phyloP scores from a whole-genome alignment of 2,888 invertebrate genomes.

The Aphidius colemani region DNA sequence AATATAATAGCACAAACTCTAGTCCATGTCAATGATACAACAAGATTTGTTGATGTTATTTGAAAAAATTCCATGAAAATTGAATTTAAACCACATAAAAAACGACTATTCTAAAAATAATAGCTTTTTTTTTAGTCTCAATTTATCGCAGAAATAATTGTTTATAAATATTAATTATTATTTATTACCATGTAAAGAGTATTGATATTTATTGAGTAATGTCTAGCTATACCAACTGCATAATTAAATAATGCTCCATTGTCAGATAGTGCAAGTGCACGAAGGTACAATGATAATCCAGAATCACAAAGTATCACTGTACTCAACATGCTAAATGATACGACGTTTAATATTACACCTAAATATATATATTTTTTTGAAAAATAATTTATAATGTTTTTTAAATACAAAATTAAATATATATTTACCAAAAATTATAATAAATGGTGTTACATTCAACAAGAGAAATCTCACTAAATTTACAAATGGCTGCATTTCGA shows the following conservation, averaged over 20 bases:
- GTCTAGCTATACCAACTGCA: conserved; percentile 51
- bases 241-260: conserved; percentile 55
- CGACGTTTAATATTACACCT: conserved; percentile 51
- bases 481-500: conserved; percentile 47
- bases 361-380: conserved; percentile 9
- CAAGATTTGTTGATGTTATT: conserved; percentile 56
- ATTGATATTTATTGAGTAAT: conserved; percentile 46
- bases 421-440: conserved; percentile 52
- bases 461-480: conserved; percentile 47
- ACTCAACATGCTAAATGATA: conserved; percentile 52
- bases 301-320: conserved; percentile 50
- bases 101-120: conserved; percentile 42
- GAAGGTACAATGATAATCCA: conserved; percentile 53
- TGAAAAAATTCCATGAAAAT: conserved; percentile 52
- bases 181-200: conserved; percentile 51
- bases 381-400: neutral
- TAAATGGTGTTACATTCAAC: conserved; percentile 49
- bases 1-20: conserved; percentile 50
- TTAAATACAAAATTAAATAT: neutral
- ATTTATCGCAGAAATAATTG: no score
- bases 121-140: neutral
- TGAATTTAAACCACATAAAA: conserved; percentile 46
- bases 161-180: neutral
- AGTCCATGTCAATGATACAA: conserved; percentile 55
- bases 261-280: conserved; percentile 54